Conservation (phyloP, 1,140 invertebrate genomes). For the Camponotus pennsylvanicus region DNA sequence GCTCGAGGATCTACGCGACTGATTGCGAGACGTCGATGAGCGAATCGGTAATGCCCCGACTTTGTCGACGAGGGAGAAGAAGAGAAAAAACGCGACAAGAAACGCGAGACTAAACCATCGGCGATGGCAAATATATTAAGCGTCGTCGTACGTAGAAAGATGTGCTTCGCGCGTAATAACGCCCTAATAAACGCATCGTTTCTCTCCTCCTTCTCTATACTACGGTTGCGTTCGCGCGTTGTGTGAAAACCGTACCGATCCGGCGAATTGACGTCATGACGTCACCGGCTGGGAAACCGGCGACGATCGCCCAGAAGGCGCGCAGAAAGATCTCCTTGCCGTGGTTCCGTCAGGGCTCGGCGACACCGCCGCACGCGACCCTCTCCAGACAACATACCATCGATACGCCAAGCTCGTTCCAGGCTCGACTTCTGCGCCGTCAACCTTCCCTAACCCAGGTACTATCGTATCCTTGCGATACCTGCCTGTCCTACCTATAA, state of each 20-base stretch:
- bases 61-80: neutral
- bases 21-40: conserved; percentile 18
- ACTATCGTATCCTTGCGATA: conserved; percentile 67
- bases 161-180: neutral
- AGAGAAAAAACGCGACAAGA: neutral
- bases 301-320: conserved; percentile 88
- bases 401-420: conserved; percentile 94
- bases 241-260: conserved; percentile 46
- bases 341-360: conserved; percentile 94
- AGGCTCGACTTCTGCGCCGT: conserved; percentile 88
- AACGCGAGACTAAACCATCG: neutral
- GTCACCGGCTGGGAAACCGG: conserved; percentile 86
- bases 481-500: neutral
- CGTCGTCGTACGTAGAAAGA: conserved; percentile 9
- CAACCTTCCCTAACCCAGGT: conserved; percentile 88
- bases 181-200: conserved; percentile 29
- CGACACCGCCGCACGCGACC: conserved; percentile 89
- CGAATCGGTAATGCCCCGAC: conserved; percentile 30
- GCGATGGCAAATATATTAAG: conserved; percentile 11
- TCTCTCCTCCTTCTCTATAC: conserved; percentile 43
- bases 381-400: conserved; percentile 95
- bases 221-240: conserved; percentile 31
- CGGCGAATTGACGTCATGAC: conserved; percentile 75
- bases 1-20: conserved; percentile 3
- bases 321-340: conserved; percentile 95